A percentile compares a stretch with the other conserved stretches of the same genome.
These are phyloP conservation scores for Lithobius niger DNA, from an alignment of 1,140 invertebrate species.

Conservation along the genomic window DNA sequence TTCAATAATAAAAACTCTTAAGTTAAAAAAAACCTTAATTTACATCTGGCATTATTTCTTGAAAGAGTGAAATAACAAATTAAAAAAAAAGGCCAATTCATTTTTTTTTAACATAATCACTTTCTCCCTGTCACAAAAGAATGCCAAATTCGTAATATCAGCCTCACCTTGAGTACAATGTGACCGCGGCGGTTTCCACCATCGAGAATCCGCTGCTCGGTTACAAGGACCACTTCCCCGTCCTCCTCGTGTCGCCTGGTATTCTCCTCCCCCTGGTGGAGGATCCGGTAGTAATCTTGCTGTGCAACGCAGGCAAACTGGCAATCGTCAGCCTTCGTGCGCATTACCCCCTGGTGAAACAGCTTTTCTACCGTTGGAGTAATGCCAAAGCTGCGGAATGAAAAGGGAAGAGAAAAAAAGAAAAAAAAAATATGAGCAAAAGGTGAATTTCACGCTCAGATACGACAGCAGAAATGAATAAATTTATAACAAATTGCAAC, in stretches of 20 bases:
- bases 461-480: too few relatives aligned
- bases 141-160: too few relatives aligned
- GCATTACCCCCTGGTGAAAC: conserved; percentile 89
- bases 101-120: background rate
- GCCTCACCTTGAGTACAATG: conserved; percentile 67
- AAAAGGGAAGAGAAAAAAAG: conserved; percentile 1
- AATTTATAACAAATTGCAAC: too few relatives aligned
- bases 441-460: background rate
- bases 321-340: conserved; percentile 91
- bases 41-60: too few relatives aligned
- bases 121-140: too few relatives aligned
- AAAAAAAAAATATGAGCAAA: conserved; percentile 6
- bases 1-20: too few relatives aligned
- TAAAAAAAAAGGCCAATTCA: conserved; percentile 4
- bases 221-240: conserved; percentile 76
- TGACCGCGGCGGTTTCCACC: conserved; percentile 51
- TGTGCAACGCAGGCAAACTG: conserved; percentile 98
- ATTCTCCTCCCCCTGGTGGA: conserved; percentile 81
- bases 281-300: conserved; percentile 76
- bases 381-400: conserved; percentile 70
- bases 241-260: conserved; percentile 76
- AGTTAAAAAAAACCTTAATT: too few relatives aligned
- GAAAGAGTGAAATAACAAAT: conserved; percentile 11
- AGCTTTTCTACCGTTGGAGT: conserved; percentile 90
- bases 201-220: conserved; percentile 66